Evolutionary conservation across 2,797 vertebrate species (phyloP), one percentile per base, ranked within the genome.

Genomic region (Propithecus deckenii): DNA sequence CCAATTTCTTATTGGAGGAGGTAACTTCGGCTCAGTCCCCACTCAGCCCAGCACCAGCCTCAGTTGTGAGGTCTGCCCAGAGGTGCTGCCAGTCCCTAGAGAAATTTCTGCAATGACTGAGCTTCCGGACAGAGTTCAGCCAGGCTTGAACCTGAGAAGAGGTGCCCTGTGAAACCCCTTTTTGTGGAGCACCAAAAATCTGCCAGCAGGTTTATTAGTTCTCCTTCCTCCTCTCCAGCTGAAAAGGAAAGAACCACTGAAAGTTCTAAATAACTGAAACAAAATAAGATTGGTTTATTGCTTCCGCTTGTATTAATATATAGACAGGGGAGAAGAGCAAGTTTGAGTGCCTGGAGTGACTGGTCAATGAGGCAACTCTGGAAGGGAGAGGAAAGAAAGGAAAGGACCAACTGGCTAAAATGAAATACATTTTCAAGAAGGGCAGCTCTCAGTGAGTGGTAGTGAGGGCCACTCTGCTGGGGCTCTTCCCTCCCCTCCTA

Each of bases 241-340:
- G 67, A 57, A 57, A 86, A 88, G n/a, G 30, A 92, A 93, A 91
- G 89, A 89, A 48, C 30, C 52, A 76, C 12, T 76, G 63, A 63
- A 96, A 61, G 10, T 91, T 95, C 74, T 94, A 86, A 88, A 61
- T 81, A 94, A 90, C 43, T 59, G 75, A 65, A 95, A 96, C 81
- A 94, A 86, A 92, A 71, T 89, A 59, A 91, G n/a, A 88, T 55
- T 71, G 65, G 55, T 87, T 96, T 97, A 96, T 89, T 96, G 76
- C 72, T 93, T 96, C 91, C 90, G 89, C 46, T 94, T 78, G 48
- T 46, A 32, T 57, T 57, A 57, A 57, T 57, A 57, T 57, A 63
- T 20, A 91, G 43, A 86, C 11, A 85, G 46, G 48, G 71, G 57
- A 59, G 71, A 83, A 86, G 65, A 87, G 76, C 61, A 88, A 43